Evolutionary conservation across 2,113 vertebrate genomes (phyloP).

Genomic region (Hippocampus abdominalis): DNA sequence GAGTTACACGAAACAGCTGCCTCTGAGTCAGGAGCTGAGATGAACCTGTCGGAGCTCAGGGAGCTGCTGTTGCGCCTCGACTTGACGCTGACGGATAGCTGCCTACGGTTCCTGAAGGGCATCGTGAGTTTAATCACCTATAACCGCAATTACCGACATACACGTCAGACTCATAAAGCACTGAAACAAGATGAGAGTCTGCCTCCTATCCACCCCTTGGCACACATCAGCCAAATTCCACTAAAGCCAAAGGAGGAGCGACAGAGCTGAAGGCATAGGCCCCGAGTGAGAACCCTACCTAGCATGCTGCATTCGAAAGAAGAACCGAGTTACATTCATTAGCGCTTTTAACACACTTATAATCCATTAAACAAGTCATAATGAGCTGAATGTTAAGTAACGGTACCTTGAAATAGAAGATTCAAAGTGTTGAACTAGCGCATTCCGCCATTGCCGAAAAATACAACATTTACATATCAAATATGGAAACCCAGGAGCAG

Average conservation of each 20-base stretch:
- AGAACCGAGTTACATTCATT: constrained; percentile 53
- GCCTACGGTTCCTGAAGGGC: constrained; percentile 71
- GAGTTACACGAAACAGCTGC: constrained; percentile 12
- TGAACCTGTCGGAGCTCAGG: neutral
- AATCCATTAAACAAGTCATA: constrained; percentile 50
- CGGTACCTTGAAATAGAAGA: constrained; percentile 39
- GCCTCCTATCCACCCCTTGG: constrained; percentile 51
- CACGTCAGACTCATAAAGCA: constrained; percentile 77
- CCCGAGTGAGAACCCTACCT: constrained; percentile 32
- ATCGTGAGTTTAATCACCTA: constrained; percentile 81
- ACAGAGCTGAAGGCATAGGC: constrained; percentile 47
- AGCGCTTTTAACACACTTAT: constrained; percentile 58
- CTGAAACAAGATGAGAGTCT: constrained; percentile 74
- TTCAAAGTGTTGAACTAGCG: constrained; percentile 40
- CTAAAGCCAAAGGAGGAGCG: constrained; percentile 62
- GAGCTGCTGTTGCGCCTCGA: constrained; percentile 18
- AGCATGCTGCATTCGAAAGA: constrained; percentile 38
- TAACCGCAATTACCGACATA: constrained; percentile 77
- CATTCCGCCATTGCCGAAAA: constrained; percentile 26
- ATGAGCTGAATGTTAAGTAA: constrained; percentile 28
- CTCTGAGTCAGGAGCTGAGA: constrained; percentile 2
- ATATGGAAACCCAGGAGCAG: constrained; percentile 39
- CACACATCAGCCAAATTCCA: constrained; percentile 65
- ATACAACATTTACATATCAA: constrained; percentile 61
- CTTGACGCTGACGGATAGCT: constrained; percentile 69